These are phyloP conservation scores for Cheilinus undulatus DNA, from an alignment of 2,113 vertebrate genomes.

Conservation along the genomic window DNA sequence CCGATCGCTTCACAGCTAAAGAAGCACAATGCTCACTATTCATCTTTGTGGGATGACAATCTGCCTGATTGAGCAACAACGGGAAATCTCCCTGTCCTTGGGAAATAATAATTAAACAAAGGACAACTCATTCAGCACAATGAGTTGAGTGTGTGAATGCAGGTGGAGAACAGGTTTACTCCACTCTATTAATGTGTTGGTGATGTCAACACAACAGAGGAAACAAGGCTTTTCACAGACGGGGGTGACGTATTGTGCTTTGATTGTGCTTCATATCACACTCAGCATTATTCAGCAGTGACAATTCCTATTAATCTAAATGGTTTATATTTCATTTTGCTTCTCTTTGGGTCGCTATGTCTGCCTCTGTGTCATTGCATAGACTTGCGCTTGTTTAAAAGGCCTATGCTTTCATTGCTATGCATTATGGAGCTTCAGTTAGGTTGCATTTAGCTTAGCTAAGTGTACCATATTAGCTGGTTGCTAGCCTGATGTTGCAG, in stretches of 20 bases:
- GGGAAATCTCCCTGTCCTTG: slow-evolving; percentile 66
- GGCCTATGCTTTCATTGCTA: neutral
- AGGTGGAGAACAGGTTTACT: slow-evolving; percentile 67
- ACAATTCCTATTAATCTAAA: slow-evolving; percentile 42
- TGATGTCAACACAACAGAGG: slow-evolving; percentile 63
- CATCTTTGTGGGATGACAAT: slow-evolving; percentile 74
- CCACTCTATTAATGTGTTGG: slow-evolving; percentile 22
- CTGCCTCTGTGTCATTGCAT: neutral
- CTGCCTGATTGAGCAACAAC: slow-evolving; percentile 73
- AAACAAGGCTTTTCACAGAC: slow-evolving; percentile 64
- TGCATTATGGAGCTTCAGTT: neutral
- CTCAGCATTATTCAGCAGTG: slow-evolving; percentile 16
- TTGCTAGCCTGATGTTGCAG: neutral
- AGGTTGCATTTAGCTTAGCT: slow-evolving; percentile 3
- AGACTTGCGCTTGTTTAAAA: slow-evolving; percentile 5
- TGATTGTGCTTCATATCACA: slow-evolving; percentile 53
- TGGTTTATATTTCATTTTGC: slow-evolving; percentile 21
- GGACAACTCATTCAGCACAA: slow-evolving; percentile 67
- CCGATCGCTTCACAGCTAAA: slow-evolving; percentile 27
- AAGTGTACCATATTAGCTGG: neutral
- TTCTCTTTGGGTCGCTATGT: neutral
- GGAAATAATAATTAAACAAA: slow-evolving; percentile 77
- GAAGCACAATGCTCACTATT: slow-evolving; percentile 78
- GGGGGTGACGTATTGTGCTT: slow-evolving; percentile 43
- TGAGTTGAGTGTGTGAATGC: slow-evolving; percentile 57